These are phyloP conservation scores for Ophion slaviceki DNA, from an alignment of 2,888 invertebrate species.

Conservation along the genomic window DNA sequence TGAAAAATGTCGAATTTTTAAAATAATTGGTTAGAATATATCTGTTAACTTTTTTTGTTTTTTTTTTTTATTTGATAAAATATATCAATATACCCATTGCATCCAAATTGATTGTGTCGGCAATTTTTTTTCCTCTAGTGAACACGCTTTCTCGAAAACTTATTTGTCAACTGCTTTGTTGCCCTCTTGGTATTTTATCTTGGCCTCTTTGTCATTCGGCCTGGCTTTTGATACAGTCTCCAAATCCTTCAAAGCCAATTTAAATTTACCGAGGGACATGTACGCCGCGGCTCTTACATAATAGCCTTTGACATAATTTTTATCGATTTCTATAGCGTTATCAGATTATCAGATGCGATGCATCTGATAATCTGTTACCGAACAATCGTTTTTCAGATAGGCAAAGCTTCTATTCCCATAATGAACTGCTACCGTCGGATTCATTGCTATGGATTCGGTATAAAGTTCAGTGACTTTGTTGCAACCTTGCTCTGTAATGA, in stretches of 20 bases:
- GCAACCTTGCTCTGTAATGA: conserved; percentile 93
- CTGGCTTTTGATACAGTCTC: conserved; percentile 97
- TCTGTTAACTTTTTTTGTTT: background rate
- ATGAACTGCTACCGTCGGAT: conserved; percentile 93
- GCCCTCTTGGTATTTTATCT: conserved; percentile 96
- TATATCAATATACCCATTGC: conserved; percentile 90
- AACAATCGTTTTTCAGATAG: conserved; percentile 86
- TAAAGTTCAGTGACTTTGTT: conserved; percentile 95
- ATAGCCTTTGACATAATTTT: conserved; percentile 96
- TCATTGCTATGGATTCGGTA: conserved; percentile 93
- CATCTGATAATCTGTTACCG: conserved; percentile 97
- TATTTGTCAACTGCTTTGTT: conserved; percentile 97
- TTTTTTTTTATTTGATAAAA: conserved; percentile 11
- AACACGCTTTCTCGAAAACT: conserved; percentile 98
- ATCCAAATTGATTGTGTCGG: conserved; percentile 95
- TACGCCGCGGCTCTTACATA: conserved; percentile 98
- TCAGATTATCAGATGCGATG: no score
- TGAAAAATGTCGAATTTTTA: conserved; percentile 81
- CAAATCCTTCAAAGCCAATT: conserved; percentile 97
- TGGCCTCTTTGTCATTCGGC: conserved; percentile 97
- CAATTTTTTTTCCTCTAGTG: conserved; percentile 95
- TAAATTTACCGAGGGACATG: conserved; percentile 99
- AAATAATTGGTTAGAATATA: background rate
- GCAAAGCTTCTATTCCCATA: conserved; percentile 94
- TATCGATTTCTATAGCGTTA: conserved; percentile 95